Evolutionary conservation across 2,888 invertebrate genomes (phyloP).

Genomic region (Leptopilina syphax): DNA sequence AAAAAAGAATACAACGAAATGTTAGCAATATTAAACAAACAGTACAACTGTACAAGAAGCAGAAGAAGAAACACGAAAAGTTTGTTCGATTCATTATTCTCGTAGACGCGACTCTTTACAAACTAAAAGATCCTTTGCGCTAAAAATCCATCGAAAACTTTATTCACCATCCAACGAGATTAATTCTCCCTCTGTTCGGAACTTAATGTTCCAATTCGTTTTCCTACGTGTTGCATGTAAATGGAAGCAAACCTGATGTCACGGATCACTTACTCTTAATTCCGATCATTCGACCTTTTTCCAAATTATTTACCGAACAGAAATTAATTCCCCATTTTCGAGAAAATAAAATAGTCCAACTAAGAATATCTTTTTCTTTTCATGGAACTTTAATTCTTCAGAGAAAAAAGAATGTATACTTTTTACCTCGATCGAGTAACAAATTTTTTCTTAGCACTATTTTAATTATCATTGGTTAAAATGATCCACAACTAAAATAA

Average conservation of each 20-base stretch:
- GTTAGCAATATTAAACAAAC: no score
- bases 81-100: no score
- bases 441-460: no score
- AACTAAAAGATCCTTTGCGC: background rate
- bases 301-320: background rate
- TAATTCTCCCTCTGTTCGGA: constrained; percentile 16
- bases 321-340: constrained; percentile 23
- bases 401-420: no score
- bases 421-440: no score
- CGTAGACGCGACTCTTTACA: background rate
- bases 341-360: background rate
- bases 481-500: no score
- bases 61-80: no score
- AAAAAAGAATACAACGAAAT: no score
- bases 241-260: constrained; percentile 33
- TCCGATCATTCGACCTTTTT: constrained; percentile 7
- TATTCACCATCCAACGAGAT: constrained; percentile 37
- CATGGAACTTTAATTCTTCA: no score
- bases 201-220: constrained; percentile 46
- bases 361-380: background rate
- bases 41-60: no score
- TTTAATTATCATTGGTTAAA: no score
- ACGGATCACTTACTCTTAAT: constrained; percentile 8
- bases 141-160: constrained; percentile 51
- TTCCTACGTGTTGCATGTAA: constrained; percentile 24